A percentile compares a stretch with the other conserved stretches of the same genome.
Conservation (phyloP, 1,140 invertebrate species). For the Samia ricini region DNA sequence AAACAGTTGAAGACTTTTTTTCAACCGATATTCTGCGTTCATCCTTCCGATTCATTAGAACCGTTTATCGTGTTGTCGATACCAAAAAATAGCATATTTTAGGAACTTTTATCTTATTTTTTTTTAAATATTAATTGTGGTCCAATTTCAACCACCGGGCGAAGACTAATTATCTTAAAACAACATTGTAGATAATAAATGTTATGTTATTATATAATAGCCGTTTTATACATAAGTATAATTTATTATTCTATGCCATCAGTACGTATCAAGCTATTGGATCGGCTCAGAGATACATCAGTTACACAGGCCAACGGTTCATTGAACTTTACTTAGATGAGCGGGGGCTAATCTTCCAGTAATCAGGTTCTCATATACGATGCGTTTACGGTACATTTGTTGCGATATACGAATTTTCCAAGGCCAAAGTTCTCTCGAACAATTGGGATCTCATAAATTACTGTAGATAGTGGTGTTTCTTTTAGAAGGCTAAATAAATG, state of each 20-base stretch:
- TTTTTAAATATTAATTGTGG: too few relatives aligned
- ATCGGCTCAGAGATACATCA: conserved; percentile 23
- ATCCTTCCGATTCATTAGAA: too few relatives aligned
- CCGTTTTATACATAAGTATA: background rate
- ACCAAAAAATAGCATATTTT: too few relatives aligned
- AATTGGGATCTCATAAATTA: background rate
- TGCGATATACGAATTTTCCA: conserved; percentile 18
- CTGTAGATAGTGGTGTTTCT: background rate
- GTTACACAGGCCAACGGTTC: conserved; percentile 19
- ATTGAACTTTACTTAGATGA: conserved; percentile 26
- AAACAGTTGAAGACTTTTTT: too few relatives aligned
- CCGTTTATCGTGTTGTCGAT: too few relatives aligned
- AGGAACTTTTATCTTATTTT: too few relatives aligned
- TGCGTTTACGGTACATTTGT: conserved; percentile 22
- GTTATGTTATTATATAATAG: too few relatives aligned
- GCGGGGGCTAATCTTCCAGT: conserved; percentile 25
- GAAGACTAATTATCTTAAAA: too few relatives aligned
- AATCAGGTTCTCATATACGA: conserved; percentile 22
- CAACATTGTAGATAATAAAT: too few relatives aligned
- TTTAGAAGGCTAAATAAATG: background rate
- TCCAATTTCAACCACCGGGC: too few relatives aligned
- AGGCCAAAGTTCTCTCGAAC: background rate
- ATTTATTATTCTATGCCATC: conserved; percentile 1
- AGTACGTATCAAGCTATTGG: conserved; percentile 10
- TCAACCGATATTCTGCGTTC: too few relatives aligned